A percentile compares a stretch with the other conserved stretches of the same genome.
These are phyloP conservation scores for Patella depressa DNA, from an alignment of 2,888 invertebrate species.

Conservation along the genomic window DNA sequence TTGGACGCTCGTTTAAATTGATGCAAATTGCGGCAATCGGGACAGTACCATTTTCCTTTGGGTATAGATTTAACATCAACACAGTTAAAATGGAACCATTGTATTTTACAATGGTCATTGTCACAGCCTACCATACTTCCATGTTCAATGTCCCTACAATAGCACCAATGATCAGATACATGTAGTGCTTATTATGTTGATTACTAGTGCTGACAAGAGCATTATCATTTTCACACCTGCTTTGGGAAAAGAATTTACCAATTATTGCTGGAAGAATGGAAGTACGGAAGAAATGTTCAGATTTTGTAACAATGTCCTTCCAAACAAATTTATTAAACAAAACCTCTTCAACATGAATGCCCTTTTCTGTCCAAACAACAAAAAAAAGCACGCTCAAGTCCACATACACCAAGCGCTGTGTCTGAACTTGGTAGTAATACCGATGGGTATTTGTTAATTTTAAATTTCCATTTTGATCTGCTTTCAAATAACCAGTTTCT, in stretches of 20 bases:
- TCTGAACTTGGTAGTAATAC: neutral
- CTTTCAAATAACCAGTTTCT: neutral
- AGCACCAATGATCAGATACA: constrained; percentile 18
- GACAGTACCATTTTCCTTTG: constrained; percentile 39
- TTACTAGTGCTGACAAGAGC: no score
- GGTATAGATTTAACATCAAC: constrained; percentile 31
- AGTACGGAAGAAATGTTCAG: constrained; percentile 14
- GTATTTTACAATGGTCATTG: constrained; percentile 40
- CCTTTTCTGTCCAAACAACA: neutral
- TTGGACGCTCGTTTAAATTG: no score
- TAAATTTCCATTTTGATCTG: neutral
- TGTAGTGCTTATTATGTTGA: no score
- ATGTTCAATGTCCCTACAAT: constrained; percentile 29
- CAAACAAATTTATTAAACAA: neutral
- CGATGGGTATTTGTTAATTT: neutral
- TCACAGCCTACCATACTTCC: constrained; percentile 41
- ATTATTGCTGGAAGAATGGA: constrained; percentile 31
- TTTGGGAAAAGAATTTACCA: constrained; percentile 27
- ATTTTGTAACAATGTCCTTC: constrained; percentile 12
- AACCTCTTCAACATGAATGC: neutral
- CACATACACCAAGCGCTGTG: no score
- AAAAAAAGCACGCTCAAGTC: no score
- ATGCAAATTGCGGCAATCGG: constrained; percentile 28
- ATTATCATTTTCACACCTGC: neutral
- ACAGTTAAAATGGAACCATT: constrained; percentile 43